These are phyloP conservation scores for Barypeithes pellucidus DNA, from an alignment of 2,888 invertebrate genomes.

Conservation along the genomic window DNA sequence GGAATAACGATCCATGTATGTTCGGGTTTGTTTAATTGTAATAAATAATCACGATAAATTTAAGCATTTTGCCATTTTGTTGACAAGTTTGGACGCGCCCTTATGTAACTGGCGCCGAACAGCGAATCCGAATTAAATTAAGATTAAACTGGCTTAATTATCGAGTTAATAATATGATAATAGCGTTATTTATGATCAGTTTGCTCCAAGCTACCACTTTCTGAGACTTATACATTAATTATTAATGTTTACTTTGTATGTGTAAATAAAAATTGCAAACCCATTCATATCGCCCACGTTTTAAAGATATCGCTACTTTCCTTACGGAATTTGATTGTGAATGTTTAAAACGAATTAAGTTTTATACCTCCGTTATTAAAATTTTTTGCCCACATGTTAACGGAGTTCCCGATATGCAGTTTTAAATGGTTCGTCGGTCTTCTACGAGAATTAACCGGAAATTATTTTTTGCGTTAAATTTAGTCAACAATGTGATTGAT, in stretches of 20 bases:
- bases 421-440: no score
- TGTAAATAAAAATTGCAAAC: slow-evolving; percentile 25
- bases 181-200: slow-evolving; percentile 61
- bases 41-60: no score
- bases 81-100: slow-evolving; percentile 34
- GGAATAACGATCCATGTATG: no score
- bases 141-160: slow-evolving; percentile 64
- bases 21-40: no score
- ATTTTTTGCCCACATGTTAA: no score
- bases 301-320: slow-evolving; percentile 26
- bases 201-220: slow-evolving; percentile 48
- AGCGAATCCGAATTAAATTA: slow-evolving; percentile 64
- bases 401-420: no score
- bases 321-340: not conserved
- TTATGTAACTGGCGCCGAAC: slow-evolving; percentile 62
- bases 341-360: no score
- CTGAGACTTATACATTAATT: slow-evolving; percentile 42
- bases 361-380: no score
- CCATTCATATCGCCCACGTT: slow-evolving; percentile 36
- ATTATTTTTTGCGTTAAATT: no score
- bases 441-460: no score
- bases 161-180: slow-evolving; percentile 62
- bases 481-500: no score
- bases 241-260: slow-evolving; percentile 45
- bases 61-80: no score